Percentiles rank a stretch among this genome's conserved stretches.
Evolutionary conservation across 2,113 vertebrate genomes (phyloP).

Genomic region (Oryctolagus cuniculus): DNA sequence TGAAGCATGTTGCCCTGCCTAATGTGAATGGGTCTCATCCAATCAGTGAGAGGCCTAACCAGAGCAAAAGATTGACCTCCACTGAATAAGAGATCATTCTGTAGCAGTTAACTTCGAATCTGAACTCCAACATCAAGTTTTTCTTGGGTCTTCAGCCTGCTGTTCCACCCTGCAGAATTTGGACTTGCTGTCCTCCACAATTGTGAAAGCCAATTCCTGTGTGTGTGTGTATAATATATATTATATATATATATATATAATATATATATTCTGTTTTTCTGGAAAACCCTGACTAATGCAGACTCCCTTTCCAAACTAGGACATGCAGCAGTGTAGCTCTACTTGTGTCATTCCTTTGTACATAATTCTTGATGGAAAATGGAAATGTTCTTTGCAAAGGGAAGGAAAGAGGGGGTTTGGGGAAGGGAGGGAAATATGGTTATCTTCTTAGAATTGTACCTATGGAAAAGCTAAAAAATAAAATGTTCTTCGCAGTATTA

Average conservation of each 20-base stretch:
- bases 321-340: neutral
- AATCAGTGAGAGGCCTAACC: neutral
- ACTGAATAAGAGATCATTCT: neutral
- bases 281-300: neutral
- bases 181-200: neutral
- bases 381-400: too few relatives aligned
- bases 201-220: neutral
- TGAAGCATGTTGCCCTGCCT: neutral
- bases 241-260: neutral
- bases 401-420: too few relatives aligned
- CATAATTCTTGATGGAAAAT: conserved; percentile 44
- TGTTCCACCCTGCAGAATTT: neutral
- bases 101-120: neutral
- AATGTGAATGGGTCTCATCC: neutral
- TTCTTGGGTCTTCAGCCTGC: neutral
- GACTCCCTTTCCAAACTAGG: neutral
- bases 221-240: neutral
- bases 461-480: too few relatives aligned
- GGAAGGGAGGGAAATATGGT: too few relatives aligned
- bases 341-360: neutral
- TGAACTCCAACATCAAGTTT: neutral
- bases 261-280: neutral
- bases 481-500: neutral
- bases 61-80: neutral
- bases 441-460: too few relatives aligned